Base-by-base conservation (phyloP, 2,888 invertebrate genomes). In the Dynastes hyllus region DNA sequence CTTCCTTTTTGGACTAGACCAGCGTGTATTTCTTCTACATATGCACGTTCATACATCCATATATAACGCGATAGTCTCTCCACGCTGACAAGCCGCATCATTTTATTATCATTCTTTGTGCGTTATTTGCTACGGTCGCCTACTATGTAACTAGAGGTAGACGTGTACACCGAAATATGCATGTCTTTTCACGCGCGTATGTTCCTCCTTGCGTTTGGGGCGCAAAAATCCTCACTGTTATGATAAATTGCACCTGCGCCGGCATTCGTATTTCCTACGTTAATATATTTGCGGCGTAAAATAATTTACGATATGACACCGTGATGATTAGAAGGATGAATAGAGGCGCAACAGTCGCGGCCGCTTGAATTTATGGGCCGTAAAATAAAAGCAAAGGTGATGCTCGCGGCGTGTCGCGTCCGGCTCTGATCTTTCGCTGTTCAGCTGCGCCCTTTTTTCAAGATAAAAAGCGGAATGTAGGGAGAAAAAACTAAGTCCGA, bases 311-410 rank as follows among this genome's bases (percentile, higher is more conserved):
- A 73, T 58, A 58, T 73, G 73, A 73, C 73, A 73, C 22, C 22
- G 73, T 22, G 73, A 73, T 73, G 73, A 73, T 73, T 73, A 73
- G 73, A 73, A 73, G 58, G 73, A 73, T 73, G 73, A 73, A 73
- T 73, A 69, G 69, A 69, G 22, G 69, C 8, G 69, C 69, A 51
- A 51, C 69, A 51, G 69, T 69, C 69, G 51, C 69, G 51, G 32
- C 69, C 51, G 69, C 11, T 51, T 69, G 29, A 69, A 69, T 69
- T 69, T 69, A 69, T 51, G 69, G 29, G 6, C 69, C 29, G 51
- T 29, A 69, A 69, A 69, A 67, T 50, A 51, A 29, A 51, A 69
- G 27, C 51, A 69, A 51, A 69, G 29, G 51, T 69, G 13, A 40
- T 13, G 51, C 11, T 51, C 13, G 51, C 51, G 29, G 69, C 22